phyloP scores from a whole-genome alignment of 2,113 vertebrate species.

The Numenius arquata region DNA sequence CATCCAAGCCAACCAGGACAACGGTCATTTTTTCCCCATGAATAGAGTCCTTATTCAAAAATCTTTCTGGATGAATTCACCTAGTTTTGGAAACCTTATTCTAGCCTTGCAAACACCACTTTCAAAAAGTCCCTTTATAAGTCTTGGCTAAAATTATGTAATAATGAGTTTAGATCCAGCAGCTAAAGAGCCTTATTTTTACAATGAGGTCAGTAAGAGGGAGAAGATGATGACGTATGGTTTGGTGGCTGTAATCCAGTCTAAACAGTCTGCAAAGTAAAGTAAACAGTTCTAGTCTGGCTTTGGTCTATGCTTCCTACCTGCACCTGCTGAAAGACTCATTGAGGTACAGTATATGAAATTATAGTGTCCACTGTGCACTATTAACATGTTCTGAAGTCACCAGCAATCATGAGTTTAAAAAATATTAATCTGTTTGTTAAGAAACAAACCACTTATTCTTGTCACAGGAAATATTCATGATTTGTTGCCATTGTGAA shows the following conservation, averaged over 20 bases:
- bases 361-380: neutral
- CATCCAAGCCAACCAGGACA: neutral
- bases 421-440: neutral
- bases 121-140: conserved; percentile 33
- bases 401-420: neutral
- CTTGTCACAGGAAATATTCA: neutral
- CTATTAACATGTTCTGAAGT: neutral
- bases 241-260: conserved; percentile 36
- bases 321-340: conserved; percentile 49
- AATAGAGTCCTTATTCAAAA: conserved; percentile 17
- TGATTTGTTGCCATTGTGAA: neutral
- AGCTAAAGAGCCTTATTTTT: neutral
- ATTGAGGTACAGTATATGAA: neutral
- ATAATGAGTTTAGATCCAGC: conserved; percentile 9
- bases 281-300: conserved; percentile 39
- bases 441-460: neutral
- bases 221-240: neutral
- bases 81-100: neutral
- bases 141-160: conserved; percentile 39
- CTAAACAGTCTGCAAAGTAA: conserved; percentile 26
- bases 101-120: conserved; percentile 3
- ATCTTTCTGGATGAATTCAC: conserved; percentile 33
- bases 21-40: neutral
- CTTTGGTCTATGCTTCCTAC: conserved; percentile 9
- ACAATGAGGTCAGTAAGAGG: conserved; percentile 31